These are phyloP conservation scores for Cyaniris semiargus DNA, from an alignment of 2,888 invertebrate species.

Conservation along the genomic window DNA sequence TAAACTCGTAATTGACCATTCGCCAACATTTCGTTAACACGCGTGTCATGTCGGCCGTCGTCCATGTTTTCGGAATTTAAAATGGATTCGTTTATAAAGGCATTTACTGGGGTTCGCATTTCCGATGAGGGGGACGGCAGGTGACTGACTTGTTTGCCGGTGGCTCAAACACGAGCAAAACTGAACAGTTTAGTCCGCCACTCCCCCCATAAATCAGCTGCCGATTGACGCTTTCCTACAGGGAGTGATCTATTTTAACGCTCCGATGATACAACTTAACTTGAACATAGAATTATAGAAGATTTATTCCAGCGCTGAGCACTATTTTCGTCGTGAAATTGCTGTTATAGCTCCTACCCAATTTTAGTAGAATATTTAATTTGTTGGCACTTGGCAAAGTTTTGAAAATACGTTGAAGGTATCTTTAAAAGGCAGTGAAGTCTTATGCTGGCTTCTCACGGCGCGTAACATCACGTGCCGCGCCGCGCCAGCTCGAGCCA, in stretches of 20 bases:
- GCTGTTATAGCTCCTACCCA: not conserved
- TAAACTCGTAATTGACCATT: conserved; percentile 66
- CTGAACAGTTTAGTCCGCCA: conserved; percentile 72
- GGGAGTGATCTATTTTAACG: conserved; percentile 78
- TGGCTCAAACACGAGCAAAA: conserved; percentile 70
- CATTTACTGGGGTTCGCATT: conserved; percentile 73
- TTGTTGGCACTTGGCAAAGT: not conserved
- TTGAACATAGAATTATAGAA: conserved; percentile 58
- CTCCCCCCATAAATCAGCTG: conserved; percentile 75
- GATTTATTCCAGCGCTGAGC: conserved; percentile 33
- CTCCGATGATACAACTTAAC: conserved; percentile 72
- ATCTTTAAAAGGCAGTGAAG: not conserved
- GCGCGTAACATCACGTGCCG: too few species aligned
- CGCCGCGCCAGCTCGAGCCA: too few species aligned
- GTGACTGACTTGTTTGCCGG: conserved; percentile 80
- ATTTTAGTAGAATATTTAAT: not conserved
- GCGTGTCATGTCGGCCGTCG: conserved; percentile 75
- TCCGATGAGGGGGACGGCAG: conserved; percentile 73
- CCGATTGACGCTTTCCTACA: conserved; percentile 78
- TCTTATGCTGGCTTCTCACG: too few species aligned
- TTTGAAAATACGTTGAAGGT: not conserved
- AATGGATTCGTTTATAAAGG: conserved; percentile 77
- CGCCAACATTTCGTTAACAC: conserved; percentile 72
- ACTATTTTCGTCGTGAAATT: not conserved
- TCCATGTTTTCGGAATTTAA: conserved; percentile 73